Evolutionary conservation across 1,140 invertebrate species (phyloP).

Genomic region (Sitobion miscanthi): DNA sequence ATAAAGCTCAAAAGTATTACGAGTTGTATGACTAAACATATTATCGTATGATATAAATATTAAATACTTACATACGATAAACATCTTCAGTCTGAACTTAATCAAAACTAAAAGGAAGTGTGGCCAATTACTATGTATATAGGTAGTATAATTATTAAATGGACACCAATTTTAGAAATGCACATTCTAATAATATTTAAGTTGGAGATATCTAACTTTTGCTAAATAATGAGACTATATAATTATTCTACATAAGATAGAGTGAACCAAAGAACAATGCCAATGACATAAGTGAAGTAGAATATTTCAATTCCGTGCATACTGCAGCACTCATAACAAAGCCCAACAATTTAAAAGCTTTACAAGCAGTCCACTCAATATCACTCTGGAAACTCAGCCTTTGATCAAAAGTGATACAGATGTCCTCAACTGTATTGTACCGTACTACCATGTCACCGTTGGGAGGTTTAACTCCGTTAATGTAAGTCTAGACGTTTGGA

Average conservation of each 20-base stretch:
- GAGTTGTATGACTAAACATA: too few species aligned
- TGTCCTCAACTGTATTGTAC: background rate
- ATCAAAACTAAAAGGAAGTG: background rate
- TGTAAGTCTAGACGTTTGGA: background rate
- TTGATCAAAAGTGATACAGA: background rate
- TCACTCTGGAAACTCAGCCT: background rate
- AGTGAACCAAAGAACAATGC: background rate
- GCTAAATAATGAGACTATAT: background rate
- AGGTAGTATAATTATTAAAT: too few species aligned
- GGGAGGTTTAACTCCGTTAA: background rate
- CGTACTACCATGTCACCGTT: background rate
- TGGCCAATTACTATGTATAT: background rate
- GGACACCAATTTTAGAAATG: background rate
- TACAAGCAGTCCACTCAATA: background rate
- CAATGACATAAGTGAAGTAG: background rate
- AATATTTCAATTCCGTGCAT: background rate
- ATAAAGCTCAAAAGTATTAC: too few species aligned
- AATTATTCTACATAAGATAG: background rate
- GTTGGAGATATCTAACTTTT: background rate
- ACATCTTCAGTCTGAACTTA: background rate
- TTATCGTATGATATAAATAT: too few species aligned
- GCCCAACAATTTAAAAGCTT: background rate
- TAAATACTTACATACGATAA: background rate
- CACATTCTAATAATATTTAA: background rate
- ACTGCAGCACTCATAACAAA: background rate